phyloP scores from a whole-genome alignment of 2,113 vertebrate species.

The Clupea harengus region DNA sequence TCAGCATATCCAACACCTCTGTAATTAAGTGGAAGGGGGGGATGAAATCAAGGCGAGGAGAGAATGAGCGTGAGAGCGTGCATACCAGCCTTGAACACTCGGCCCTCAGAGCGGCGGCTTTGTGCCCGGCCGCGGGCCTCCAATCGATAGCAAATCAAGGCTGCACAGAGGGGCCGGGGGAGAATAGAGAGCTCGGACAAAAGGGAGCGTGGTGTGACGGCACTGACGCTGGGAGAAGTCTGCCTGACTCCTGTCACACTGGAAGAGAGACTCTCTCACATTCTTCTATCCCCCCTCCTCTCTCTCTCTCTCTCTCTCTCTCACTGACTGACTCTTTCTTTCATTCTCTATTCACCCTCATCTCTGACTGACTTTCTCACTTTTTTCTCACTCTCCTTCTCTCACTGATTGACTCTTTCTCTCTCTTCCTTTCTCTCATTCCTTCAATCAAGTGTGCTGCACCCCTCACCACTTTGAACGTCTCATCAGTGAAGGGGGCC shows the following conservation, averaged over 20 bases:
- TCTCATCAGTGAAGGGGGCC: too few relatives aligned
- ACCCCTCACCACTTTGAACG: too few relatives aligned
- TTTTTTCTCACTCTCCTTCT: neutral
- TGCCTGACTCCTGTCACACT: slow-evolving; percentile 10
- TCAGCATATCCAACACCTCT: slow-evolving; percentile 30
- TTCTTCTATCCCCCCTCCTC: neutral
- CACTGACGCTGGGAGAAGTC: neutral
- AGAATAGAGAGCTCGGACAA: slow-evolving; percentile 37
- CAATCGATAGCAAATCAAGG: slow-evolving; percentile 67
- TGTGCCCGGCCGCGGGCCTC: slow-evolving; percentile 37
- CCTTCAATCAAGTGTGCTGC: too few relatives aligned
- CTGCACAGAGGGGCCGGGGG: slow-evolving; percentile 45
- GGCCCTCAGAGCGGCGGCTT: slow-evolving; percentile 44
- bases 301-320: neutral
- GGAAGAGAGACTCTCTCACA: neutral
- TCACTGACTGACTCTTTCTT: neutral
- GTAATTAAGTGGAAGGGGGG: slow-evolving; percentile 45
- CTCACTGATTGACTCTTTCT: neutral
- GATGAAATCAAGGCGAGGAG: slow-evolving; percentile 29
- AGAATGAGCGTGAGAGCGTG: neutral
- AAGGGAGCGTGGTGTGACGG: slow-evolving; percentile 18
- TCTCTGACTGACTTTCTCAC: neutral
- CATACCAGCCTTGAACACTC: slow-evolving; percentile 53
- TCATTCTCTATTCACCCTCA: neutral
- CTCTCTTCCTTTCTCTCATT: neutral